Base-by-base conservation (phyloP, 2,888 invertebrate species). In the Mesochorus sp. region DNA sequence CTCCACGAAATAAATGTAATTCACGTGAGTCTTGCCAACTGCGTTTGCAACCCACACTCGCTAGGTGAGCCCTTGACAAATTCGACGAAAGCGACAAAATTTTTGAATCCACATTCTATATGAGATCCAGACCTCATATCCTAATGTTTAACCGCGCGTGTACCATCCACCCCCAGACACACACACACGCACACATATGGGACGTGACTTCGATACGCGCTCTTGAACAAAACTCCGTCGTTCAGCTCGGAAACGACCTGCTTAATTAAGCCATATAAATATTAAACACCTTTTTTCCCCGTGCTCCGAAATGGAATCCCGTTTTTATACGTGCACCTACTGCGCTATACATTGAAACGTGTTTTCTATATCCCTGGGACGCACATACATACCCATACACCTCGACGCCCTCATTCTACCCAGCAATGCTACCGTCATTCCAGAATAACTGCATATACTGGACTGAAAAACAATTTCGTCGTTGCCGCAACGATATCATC, bases 391-490 rank as follows among this genome's bases (percentile, higher is more conserved):
- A 14, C 62, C 37, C 55, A 6, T 21, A 14, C 4, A 17, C n/a
- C 17, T 34, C 37, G 17, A 17, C 10, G 8, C 59, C 31, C 14
- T 26, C 5, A 42, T 5, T 8, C 12, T 34, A 8, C 21, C 21
- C 14, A n/a, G 42, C 3, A 17, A 12, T 51, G n/a, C 10, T 51
- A 19, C 14, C 34, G 28, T 47, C 49, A 24, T 62, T 39, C 53
- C 24, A 39, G 53, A 61, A 75, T 28, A 66, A 75, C 74, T 67
- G 61, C 61, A 66, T 8, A n/a, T n/a, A n/a, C 21, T 53, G 70
- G 55, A 51, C 42, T 73, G 80, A 79, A 80, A 79, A 80, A 76
- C 80, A 80, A 80, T 79, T 71, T 80, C 64, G 61, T 57, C 59
- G 49, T 42, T 31, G 44, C 42, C 67, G 24, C 55, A 57, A 62